phyloP scores from a whole-genome alignment of 2,113 vertebrate genomes.

The Gracilinanus agilis region DNA sequence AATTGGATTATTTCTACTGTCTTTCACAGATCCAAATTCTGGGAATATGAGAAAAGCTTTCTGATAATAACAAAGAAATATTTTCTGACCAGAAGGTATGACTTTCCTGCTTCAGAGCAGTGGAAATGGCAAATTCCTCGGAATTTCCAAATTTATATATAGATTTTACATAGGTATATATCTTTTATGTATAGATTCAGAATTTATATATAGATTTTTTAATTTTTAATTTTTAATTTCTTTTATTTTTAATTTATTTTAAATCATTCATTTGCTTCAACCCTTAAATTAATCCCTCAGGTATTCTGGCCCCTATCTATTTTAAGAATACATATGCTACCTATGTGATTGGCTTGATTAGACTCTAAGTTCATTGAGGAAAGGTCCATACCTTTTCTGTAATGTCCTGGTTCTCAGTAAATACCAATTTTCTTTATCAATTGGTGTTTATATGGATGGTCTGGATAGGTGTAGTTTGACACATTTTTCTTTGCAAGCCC shows the following conservation, averaged over 20 bases:
- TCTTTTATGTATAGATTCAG: too few relatives aligned
- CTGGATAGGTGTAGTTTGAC: not conserved
- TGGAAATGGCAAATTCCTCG: constrained; percentile 27
- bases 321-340: constrained; percentile 3
- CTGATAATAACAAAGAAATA: not conserved
- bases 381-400: not conserved
- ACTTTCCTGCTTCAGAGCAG: not conserved
- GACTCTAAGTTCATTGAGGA: constrained; percentile 39
- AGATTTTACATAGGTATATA: not conserved
- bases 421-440: constrained; percentile 2
- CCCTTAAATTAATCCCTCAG: constrained; percentile 9
- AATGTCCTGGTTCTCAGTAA: constrained; percentile 17
- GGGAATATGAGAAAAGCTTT: not conserved
- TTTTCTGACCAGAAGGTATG: not conserved
- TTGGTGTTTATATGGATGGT: not conserved
- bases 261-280: not conserved
- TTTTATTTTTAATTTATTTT: constrained; percentile 1
- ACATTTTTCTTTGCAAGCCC: not conserved
- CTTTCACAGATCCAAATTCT: not conserved
- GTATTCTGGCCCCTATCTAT: not conserved
- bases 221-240: constrained; percentile 32
- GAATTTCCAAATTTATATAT: constrained; percentile 26
- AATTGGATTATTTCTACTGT: not conserved
- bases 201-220: constrained; percentile 8
- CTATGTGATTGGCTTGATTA: not conserved